Percentiles rank a stretch among this genome's conserved stretches.
Conservation (phyloP, 2,113 vertebrate species). For the Ahaetulla prasina region DNA sequence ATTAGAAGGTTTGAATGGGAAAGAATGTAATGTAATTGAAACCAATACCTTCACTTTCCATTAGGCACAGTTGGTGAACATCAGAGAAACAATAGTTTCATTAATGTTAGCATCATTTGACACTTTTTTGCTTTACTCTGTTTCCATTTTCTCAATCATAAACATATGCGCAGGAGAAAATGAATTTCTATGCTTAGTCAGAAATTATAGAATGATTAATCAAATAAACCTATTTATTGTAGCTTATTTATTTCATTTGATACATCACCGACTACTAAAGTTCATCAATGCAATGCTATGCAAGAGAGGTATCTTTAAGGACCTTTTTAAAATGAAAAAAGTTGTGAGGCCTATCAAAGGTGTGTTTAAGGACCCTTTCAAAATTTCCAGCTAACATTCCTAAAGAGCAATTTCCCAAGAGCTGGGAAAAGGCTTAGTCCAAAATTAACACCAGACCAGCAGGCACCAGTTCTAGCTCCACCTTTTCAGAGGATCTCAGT, state of each 20-base stretch:
- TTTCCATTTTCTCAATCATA: constrained; percentile 3
- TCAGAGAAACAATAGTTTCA: not conserved
- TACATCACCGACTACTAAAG: not conserved
- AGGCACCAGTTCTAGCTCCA: not conserved
- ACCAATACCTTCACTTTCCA: not conserved
- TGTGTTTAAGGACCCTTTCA: not conserved
- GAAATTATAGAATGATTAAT: not conserved
- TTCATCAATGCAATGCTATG: not conserved
- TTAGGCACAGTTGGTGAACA: not conserved
- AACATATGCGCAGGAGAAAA: not conserved
- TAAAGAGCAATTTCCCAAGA: not conserved
- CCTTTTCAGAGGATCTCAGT: not conserved
- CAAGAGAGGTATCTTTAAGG: not conserved
- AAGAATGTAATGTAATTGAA: not conserved
- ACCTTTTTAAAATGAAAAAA: not conserved
- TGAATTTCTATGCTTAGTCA: not conserved
- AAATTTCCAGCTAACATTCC: not conserved
- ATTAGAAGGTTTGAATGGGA: not conserved
- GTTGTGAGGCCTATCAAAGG: too few species aligned
- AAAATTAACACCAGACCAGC: not conserved
- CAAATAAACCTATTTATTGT: not conserved
- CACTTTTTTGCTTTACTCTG: not conserved
- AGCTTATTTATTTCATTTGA: not conserved
- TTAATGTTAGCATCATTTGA: not conserved
- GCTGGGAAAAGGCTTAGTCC: not conserved